Conservation (phyloP, 2,888 invertebrate genomes). For the Exephanes ischioxanthus region DNA sequence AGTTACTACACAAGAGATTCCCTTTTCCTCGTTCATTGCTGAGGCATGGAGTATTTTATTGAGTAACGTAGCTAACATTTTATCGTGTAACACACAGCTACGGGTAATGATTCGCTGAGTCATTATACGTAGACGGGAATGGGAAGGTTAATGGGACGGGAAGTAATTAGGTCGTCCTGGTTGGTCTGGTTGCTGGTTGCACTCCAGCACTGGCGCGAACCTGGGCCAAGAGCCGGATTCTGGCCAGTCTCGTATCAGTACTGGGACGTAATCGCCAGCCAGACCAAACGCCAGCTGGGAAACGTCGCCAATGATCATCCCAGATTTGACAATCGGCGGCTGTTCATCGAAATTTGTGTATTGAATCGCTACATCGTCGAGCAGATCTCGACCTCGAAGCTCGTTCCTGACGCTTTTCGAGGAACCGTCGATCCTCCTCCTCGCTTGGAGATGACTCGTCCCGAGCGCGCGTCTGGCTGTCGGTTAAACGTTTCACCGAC, state of each 20-base stretch:
- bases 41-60: not conserved
- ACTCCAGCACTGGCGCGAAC: too few species aligned
- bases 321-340: not conserved
- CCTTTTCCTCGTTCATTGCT: not conserved
- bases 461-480: constrained; percentile 32
- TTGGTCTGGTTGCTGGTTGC: not conserved
- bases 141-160: constrained; percentile 5
- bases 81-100: not conserved
- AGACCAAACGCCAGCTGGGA: too few species aligned
- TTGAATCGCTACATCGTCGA: constrained; percentile 1
- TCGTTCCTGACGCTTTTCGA: constrained; percentile 52
- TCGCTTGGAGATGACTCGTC: constrained; percentile 27
- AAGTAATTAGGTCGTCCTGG: not conserved
- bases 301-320: too few species aligned
- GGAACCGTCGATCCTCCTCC: constrained; percentile 62
- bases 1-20: constrained; percentile 45
- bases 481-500: constrained; percentile 57
- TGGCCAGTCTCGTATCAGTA: not conserved
- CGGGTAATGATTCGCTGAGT: not conserved
- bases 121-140: not conserved
- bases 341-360: constrained; percentile 19
- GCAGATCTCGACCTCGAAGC: not conserved
- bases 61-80: not conserved
- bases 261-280: not conserved
- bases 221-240: too few species aligned